phyloP scores from a whole-genome alignment of 2,888 invertebrate genomes.

The Saturnia pavonia region DNA sequence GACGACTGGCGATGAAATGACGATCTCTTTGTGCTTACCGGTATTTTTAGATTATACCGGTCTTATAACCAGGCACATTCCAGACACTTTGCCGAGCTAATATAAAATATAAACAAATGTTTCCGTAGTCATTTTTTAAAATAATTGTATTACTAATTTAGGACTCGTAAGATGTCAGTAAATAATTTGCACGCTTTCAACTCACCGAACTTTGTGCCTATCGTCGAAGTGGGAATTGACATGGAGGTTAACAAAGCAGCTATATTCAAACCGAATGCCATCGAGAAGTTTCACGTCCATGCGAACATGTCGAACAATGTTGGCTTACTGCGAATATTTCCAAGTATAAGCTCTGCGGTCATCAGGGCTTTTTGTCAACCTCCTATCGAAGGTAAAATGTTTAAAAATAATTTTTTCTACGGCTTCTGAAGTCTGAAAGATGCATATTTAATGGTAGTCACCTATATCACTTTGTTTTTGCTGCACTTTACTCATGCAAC shows the following conservation, averaged over 20 bases:
- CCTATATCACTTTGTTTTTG: too few relatives aligned
- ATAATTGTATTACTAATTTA: constrained; percentile 27
- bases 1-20: too few relatives aligned
- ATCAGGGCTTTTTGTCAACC: constrained; percentile 87
- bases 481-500: too few relatives aligned
- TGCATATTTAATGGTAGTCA: too few relatives aligned
- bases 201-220: constrained; percentile 92
- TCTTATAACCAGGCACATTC: too few relatives aligned
- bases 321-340: constrained; percentile 93
- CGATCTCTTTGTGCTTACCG: too few relatives aligned
- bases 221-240: constrained; percentile 91
- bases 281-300: constrained; percentile 86
- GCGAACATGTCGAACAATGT: constrained; percentile 91
- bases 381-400: constrained; percentile 82
- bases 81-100: too few relatives aligned
- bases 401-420: too few relatives aligned
- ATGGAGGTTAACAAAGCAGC: constrained; percentile 83
- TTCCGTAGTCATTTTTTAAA: too few relatives aligned
- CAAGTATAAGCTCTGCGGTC: constrained; percentile 92
- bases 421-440: too few relatives aligned
- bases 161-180: constrained; percentile 89
- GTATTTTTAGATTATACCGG: too few relatives aligned
- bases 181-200: constrained; percentile 89
- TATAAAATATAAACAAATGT: too few relatives aligned
- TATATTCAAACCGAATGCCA: constrained; percentile 67